These are phyloP conservation scores for Callorhinus ursinus DNA, from an alignment of 2,113 vertebrate genomes.

Conservation along the genomic window DNA sequence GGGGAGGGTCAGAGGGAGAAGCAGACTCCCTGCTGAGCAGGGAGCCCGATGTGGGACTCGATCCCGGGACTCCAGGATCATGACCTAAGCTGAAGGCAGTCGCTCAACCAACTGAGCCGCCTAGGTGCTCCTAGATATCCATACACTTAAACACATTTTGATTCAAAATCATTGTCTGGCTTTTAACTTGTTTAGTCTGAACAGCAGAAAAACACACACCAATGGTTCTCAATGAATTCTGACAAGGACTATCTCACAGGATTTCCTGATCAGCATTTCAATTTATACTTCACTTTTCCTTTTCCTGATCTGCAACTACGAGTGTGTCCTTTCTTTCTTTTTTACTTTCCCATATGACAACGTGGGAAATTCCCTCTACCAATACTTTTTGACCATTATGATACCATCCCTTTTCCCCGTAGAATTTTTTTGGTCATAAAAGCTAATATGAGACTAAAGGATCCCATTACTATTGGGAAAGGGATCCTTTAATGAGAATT, in stretches of 20 bases:
- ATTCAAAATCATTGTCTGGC: conserved; percentile 39
- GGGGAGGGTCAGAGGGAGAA: too few relatives aligned
- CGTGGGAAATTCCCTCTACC: not conserved
- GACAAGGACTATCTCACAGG: conserved; percentile 26
- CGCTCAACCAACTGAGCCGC: too few relatives aligned
- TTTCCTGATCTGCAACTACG: not conserved
- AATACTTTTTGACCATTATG: not conserved
- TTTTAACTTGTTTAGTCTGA: conserved; percentile 49
- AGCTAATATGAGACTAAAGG: conserved; percentile 23
- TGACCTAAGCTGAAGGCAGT: too few relatives aligned
- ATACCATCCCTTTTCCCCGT: not conserved
- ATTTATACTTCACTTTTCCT: not conserved
- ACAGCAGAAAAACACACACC: conserved; percentile 55
- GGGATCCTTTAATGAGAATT: not conserved
- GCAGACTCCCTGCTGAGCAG: too few relatives aligned
- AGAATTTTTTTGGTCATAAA: not conserved
- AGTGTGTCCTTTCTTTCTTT: not conserved
- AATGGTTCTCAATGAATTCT: conserved; percentile 53
- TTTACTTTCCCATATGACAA: not conserved
- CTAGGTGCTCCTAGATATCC: not conserved
- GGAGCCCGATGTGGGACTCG: too few relatives aligned
- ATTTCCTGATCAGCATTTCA: conserved; percentile 56
- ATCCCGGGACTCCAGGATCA: too few relatives aligned
- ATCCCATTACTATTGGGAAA: not conserved
- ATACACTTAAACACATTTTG: not conserved